Conservation (phyloP, 2,888 invertebrate species). For the Helleia helle region DNA sequence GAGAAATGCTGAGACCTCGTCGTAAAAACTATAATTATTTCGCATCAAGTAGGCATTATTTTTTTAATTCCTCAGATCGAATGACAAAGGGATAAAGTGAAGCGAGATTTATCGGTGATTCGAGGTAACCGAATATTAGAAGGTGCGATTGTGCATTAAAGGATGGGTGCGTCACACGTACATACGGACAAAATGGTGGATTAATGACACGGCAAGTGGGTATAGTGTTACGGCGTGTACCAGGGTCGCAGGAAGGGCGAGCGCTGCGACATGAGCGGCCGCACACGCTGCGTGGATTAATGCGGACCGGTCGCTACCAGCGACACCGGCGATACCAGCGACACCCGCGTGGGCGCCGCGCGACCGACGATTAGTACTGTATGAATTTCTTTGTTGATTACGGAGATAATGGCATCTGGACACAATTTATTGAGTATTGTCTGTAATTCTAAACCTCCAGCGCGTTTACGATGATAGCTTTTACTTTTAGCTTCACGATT, state of each 20-base stretch:
- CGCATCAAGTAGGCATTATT: not conserved
- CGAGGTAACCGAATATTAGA: conserved; percentile 13
- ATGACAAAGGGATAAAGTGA: not conserved
- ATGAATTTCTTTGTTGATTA: conserved; percentile 12
- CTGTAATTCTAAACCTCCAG: not conserved
- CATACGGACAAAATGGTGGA: conserved; percentile 34
- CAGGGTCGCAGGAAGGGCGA: conserved; percentile 45
- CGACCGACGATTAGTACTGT: conserved; percentile 24
- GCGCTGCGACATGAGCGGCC: conserved; percentile 59
- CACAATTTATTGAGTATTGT: conserved; percentile 2
- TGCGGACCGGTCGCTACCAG: conserved; percentile 38
- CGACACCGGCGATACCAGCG: conserved; percentile 33
- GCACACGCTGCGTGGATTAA: conserved; percentile 63
- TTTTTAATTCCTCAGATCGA: not conserved
- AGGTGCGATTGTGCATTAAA: conserved; percentile 19
- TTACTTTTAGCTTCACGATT: too few species aligned
- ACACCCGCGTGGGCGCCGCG: conserved; percentile 57
- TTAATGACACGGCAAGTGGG: conserved; percentile 47
- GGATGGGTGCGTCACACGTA: conserved; percentile 26
- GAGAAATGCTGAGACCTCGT: conserved; percentile 15
- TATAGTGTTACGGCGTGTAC: conserved; percentile 52
- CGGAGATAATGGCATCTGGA: conserved; percentile 8
- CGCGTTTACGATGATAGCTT: too few species aligned
- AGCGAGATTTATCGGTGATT: conserved; percentile 9
- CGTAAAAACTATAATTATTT: conserved; percentile 9